Base-by-base conservation (phyloP, 2,797 vertebrate genomes). In the Crocodylus rhombifer region DNA sequence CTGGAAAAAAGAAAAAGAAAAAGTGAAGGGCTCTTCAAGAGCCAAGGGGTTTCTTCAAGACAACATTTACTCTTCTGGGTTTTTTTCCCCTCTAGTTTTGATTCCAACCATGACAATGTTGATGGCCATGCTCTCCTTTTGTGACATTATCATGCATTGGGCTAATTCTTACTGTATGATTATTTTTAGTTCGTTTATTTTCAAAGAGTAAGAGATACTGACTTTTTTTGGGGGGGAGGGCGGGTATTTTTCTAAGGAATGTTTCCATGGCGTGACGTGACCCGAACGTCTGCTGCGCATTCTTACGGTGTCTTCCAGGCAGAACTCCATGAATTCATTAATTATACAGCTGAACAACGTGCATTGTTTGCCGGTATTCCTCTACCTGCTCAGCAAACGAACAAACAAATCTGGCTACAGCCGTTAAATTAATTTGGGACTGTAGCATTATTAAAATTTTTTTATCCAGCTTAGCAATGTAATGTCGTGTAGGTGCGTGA, bases 391-490 rank as follows among this genome's bases (percentile, higher is more conserved):
- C 82, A 94, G 1, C 81, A 93, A 87, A 92, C 82, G 84, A 55
- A 93, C 75, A 80, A 93, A 85, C 76, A 91, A 94, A 91, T 95
- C 92, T 91, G 96, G 88, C 96, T 93, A 73, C 96, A 90, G 93
- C 82, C 93, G 82, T 90, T 84, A 77, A 96, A 91, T 91, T 91
- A 90, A 89, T 94, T 93, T 80, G 90, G 84, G 90, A 74, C 33
- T 0, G 96, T 91, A 96, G 97, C 94, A 61, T 96, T 96, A 80
- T 97, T 97, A 97, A 97, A 97, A 92, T 96, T 51, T 51, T 85
- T 96, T 95, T 97, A 97, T 95, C 94, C 96, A 96, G 94, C 95
- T 94, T 98, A 96, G 96, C 96, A 94, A 93, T 96, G 95, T 96
- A 88, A 89, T 90, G 92, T 77, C 90, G 94, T 97, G 95, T 97